These are phyloP conservation scores for Rhodophaea formosa DNA, from an alignment of 2,888 invertebrate species.

Conservation along the genomic window DNA sequence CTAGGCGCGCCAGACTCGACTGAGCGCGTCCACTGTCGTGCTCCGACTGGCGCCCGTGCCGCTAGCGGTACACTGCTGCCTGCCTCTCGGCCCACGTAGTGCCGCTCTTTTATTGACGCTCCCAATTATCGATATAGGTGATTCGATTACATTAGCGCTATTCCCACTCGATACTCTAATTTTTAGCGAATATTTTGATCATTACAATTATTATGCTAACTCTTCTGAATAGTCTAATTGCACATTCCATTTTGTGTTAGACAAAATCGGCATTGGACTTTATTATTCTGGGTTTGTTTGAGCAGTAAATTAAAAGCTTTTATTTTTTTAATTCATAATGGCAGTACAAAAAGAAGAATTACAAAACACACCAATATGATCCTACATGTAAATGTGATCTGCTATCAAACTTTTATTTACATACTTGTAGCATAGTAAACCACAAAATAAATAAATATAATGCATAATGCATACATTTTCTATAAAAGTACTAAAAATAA, in stretches of 20 bases:
- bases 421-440: no score
- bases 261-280: background rate
- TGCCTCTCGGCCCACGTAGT: constrained; percentile 45
- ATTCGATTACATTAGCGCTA: constrained; percentile 46
- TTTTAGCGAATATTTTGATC: constrained; percentile 33
- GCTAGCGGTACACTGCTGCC: constrained; percentile 32
- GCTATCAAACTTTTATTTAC: no score
- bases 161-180: constrained; percentile 35
- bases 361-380: no score
- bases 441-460: no score
- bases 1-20: constrained; percentile 45
- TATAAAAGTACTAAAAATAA: no score
- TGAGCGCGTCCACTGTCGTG: constrained; percentile 59
- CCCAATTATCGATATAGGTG: constrained; percentile 67
- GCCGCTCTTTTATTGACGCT: constrained; percentile 43
- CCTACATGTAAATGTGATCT: no score
- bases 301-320: no score
- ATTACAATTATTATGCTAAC: constrained; percentile 38
- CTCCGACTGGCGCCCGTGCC: constrained; percentile 51
- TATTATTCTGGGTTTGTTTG: no score
- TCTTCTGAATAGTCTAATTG: constrained; percentile 30
- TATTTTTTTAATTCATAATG: no score
- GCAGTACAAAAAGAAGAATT: no score
- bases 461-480: no score
- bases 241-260: constrained; percentile 1